phyloP scores from a whole-genome alignment of 2,113 vertebrate species.

The Castor canadensis region DNA sequence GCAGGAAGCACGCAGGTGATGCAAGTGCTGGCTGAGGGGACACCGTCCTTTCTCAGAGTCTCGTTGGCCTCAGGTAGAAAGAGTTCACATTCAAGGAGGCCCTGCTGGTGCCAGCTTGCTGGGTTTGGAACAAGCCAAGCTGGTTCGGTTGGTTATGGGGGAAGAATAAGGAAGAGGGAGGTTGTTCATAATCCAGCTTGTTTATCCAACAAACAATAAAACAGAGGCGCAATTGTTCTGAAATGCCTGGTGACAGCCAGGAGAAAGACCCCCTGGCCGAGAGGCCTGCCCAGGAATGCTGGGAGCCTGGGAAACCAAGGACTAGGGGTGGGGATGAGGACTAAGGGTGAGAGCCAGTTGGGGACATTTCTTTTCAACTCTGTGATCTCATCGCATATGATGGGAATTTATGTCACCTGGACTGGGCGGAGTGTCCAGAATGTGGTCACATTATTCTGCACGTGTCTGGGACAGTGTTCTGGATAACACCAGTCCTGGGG shows the following conservation, averaged over 20 bases:
- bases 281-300: conserved; percentile 51
- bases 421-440: background rate
- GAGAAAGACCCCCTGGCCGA: conserved; percentile 42
- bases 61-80: rapidly evolving
- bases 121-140: conserved; percentile 56
- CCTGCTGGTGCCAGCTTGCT: background rate
- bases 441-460: background rate
- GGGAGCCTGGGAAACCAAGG: conserved; percentile 53
- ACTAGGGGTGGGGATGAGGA: background rate
- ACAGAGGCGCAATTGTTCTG: conserved; percentile 62
- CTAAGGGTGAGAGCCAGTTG: rapidly evolving
- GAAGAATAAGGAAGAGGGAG: conserved; percentile 43
- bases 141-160: conserved; percentile 55
- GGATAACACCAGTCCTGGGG: background rate
- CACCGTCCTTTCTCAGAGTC: rapidly evolving
- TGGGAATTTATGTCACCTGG: background rate
- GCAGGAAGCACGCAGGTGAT: background rate
- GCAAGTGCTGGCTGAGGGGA: background rate
- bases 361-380: rapidly evolving
- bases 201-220: conserved; percentile 45
- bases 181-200: conserved; percentile 7
- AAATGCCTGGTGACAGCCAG: background rate
- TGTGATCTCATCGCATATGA: rapidly evolving
- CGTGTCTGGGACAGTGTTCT: background rate
- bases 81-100: background rate